These are phyloP conservation scores for Pedionomus torquatus DNA, from an alignment of 2,113 vertebrate genomes.

Conservation along the genomic window DNA sequence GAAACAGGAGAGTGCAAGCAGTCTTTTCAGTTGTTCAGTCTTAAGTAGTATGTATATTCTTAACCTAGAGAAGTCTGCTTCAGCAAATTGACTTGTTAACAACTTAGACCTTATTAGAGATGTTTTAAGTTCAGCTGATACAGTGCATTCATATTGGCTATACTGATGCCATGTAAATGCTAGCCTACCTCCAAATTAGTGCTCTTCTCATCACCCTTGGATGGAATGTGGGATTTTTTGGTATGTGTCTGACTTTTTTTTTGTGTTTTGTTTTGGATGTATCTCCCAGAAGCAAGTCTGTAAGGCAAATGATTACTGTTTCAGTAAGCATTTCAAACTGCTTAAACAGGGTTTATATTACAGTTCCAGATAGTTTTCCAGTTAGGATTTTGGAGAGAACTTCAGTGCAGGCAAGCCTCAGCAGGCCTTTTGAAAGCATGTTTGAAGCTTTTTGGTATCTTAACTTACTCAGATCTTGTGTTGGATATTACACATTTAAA, in stretches of 20 bases:
- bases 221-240: background rate
- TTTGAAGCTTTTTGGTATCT: background rate
- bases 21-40: background rate
- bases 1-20: background rate
- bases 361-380: conserved; percentile 2
- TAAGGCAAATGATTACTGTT: background rate
- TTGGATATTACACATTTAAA: background rate
- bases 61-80: background rate
- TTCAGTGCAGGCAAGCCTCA: background rate
- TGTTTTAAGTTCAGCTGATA: background rate
- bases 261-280: background rate
- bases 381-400: conserved; percentile 13
- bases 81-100: background rate
- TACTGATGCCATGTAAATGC: background rate
- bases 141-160: background rate
- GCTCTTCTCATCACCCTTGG: background rate
- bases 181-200: background rate
- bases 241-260: background rate
- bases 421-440: background rate
- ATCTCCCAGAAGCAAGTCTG: background rate
- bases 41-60: background rate
- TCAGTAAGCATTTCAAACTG: conserved; percentile 16
- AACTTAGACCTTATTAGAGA: background rate
- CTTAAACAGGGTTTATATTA: conserved; percentile 17
- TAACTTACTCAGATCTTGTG: background rate